phyloP scores from a whole-genome alignment of 2,797 vertebrate genomes.

The Miichthys miiuy region DNA sequence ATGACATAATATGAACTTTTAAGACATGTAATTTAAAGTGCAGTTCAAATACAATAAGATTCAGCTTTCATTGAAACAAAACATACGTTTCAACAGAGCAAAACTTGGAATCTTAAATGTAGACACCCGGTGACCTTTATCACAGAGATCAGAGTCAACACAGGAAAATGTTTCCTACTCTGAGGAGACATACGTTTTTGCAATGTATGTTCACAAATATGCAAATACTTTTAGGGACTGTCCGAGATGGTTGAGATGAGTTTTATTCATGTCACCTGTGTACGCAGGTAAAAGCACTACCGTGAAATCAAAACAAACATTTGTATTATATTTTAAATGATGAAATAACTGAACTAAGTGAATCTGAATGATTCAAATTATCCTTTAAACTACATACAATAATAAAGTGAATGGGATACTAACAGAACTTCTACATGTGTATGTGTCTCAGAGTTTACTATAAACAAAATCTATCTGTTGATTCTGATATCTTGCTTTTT shows the following conservation, averaged over 20 bases:
- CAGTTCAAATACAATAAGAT: slow-evolving; percentile 52
- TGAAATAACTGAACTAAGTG: background rate
- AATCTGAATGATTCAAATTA: background rate
- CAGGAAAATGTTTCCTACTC: slow-evolving; percentile 18
- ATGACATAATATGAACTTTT: slow-evolving; percentile 46
- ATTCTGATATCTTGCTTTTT: slow-evolving; percentile 1
- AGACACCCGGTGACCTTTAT: slow-evolving; percentile 13
- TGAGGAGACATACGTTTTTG: background rate
- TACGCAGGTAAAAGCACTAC: slow-evolving; percentile 13
- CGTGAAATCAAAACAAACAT: background rate
- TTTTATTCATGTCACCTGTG: background rate
- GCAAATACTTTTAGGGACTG: slow-evolving; percentile 3
- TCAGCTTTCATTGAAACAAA: slow-evolving; percentile 28
- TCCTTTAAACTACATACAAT: background rate
- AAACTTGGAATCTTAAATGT: slow-evolving; percentile 34
- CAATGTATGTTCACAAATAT: background rate
- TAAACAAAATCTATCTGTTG: slow-evolving; percentile 13
- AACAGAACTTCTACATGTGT: background rate
- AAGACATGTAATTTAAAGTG: slow-evolving; percentile 56
- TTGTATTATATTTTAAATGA: background rate
- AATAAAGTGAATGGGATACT: background rate
- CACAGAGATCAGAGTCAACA: slow-evolving; percentile 15
- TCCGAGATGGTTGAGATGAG: background rate
- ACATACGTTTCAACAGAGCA: slow-evolving; percentile 37
- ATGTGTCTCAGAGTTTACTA: background rate